A percentile compares a stretch with the other conserved stretches of the same genome.
These are phyloP conservation scores for Babylonia areolata DNA, from an alignment of 1,140 invertebrate genomes.

Conservation along the genomic window DNA sequence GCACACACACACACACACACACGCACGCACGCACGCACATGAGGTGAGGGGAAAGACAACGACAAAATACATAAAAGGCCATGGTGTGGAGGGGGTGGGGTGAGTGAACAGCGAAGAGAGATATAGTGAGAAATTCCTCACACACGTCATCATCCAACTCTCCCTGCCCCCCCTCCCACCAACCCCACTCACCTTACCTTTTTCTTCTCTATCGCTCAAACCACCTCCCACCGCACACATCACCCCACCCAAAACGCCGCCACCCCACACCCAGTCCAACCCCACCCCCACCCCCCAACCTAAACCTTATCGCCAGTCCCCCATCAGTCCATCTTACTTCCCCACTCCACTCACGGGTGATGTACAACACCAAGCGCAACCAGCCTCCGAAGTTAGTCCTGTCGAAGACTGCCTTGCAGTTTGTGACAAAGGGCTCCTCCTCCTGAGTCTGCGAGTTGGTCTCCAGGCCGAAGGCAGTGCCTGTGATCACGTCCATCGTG, in stretches of 20 bases:
- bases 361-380: background rate
- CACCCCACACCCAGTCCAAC: no score
- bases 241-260: background rate
- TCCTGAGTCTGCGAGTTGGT: constrained; percentile 29
- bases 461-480: constrained; percentile 33
- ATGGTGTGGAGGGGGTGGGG: no score
- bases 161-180: background rate
- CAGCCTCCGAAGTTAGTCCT: background rate
- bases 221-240: no score
- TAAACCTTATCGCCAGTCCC: no score
- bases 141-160: background rate
- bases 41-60: background rate
- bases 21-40: background rate
- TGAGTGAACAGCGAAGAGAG: no score
- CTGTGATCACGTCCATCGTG: constrained; percentile 35
- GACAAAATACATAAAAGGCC: background rate
- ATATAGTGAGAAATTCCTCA: no score
- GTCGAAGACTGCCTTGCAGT: background rate
- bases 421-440: background rate
- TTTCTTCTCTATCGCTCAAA: no score
- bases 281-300: no score
- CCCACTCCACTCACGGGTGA: background rate
- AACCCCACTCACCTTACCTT: background rate
- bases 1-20: background rate
- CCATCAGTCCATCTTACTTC: no score